These are phyloP conservation scores for Acanthosepion esculentum DNA, from an alignment of 2,888 invertebrate genomes.

Conservation along the genomic window DNA sequence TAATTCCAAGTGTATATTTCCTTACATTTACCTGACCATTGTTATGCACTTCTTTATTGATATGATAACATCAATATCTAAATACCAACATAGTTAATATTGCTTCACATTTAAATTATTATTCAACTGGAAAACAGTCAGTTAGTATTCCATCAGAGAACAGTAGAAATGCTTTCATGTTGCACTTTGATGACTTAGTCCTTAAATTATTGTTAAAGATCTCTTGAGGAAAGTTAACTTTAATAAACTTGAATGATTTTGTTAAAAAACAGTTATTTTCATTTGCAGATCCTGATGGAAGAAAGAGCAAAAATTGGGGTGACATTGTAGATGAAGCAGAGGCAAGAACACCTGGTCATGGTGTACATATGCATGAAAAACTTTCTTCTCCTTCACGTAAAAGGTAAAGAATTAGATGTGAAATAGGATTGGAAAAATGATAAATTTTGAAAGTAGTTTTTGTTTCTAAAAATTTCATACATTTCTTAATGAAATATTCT, in stretches of 20 bases:
- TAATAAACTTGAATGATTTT: not conserved
- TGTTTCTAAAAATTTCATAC: not conserved
- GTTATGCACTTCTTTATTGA: no score
- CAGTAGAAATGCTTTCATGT: no score
- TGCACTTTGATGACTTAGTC: not conserved
- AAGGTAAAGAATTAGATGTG: constrained; percentile 77
- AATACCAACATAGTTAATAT: no score
- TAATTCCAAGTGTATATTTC: no score
- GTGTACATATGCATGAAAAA: constrained; percentile 93
- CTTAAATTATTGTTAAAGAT: not conserved
- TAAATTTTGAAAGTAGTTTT: not conserved
- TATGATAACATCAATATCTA: no score
- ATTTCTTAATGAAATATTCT: no score
- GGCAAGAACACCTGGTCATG: constrained; percentile 90
- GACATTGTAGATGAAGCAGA: constrained; percentile 80
- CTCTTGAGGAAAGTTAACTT: not conserved
- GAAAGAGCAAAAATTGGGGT: constrained; percentile 80
- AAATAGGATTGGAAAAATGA: not conserved
- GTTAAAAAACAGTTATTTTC: not conserved
- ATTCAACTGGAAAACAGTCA: no score
- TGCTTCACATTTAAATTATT: no score
- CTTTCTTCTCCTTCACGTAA: constrained; percentile 92
- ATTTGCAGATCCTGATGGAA: constrained; percentile 35
- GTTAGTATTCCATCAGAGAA: no score
- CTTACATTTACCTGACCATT: no score